Percentiles rank a stretch among this genome's conserved stretches.
Conservation (phyloP, 2,888 invertebrate genomes). For the Acrobeloides nanus region DNA sequence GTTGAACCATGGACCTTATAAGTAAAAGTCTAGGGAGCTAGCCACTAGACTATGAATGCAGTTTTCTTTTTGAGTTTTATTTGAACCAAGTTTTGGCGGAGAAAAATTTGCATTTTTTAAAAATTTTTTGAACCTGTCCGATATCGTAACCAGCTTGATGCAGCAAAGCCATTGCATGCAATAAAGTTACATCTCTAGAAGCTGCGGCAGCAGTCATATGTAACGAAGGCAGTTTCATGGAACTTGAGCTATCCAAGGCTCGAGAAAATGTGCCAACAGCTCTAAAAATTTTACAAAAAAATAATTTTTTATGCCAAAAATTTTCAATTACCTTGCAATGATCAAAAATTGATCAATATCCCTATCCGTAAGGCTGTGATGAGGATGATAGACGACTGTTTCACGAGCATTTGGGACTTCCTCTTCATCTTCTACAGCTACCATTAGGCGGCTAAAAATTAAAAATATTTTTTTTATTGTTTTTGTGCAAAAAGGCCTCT, state of each 20-base stretch:
- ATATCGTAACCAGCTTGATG: constrained; percentile 86
- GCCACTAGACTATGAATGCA: too few species aligned
- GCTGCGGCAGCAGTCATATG: constrained; percentile 99
- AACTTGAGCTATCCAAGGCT: constrained; percentile 93
- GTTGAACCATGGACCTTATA: too few species aligned
- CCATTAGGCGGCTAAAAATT: constrained; percentile 13
- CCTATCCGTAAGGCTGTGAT: constrained; percentile 79
- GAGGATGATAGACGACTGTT: constrained; percentile 86
- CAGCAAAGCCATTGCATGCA: constrained; percentile 95
- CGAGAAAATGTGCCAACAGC: constrained; percentile 97
- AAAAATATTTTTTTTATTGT: too few species aligned
- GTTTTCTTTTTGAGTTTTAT: too few species aligned
- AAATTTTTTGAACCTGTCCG: constrained; percentile 62
- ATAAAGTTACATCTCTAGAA: constrained; percentile 93
- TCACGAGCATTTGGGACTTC: constrained; percentile 61
- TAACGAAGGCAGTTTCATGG: constrained; percentile 91
- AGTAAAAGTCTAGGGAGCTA: too few species aligned
- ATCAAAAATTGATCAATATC: constrained; percentile 99
- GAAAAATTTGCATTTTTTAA: background rate
- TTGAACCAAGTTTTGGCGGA: too few species aligned
- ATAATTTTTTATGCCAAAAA: background rate
- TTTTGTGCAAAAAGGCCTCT: too few species aligned
- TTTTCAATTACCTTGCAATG: constrained; percentile 59
- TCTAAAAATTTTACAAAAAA: constrained; percentile 35
- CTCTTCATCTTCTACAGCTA: constrained; percentile 24